Conservation (phyloP, 23 tunicate genomes). For the Halocynthia roretzi region DNA sequence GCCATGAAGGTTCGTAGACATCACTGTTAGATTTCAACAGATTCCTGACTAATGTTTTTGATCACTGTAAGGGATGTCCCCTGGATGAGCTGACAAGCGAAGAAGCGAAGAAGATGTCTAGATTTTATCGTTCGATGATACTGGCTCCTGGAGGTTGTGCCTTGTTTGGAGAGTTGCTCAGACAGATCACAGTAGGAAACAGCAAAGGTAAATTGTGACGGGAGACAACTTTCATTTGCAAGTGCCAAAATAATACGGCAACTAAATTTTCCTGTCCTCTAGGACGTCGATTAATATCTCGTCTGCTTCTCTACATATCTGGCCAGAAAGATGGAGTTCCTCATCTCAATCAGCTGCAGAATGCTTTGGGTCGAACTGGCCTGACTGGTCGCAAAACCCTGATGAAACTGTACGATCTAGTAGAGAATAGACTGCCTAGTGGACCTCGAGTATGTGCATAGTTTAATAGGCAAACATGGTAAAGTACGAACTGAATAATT, state of each 20-base stretch:
- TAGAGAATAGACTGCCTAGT: conserved; percentile 27
- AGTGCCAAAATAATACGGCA: neutral
- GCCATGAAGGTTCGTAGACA: conserved; percentile 10
- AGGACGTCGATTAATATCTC: conserved; percentile 8
- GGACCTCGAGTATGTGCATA: conserved; percentile 40
- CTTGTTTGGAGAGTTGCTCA: conserved; percentile 59
- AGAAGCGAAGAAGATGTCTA: conserved; percentile 37
- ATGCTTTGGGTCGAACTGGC: conserved; percentile 35
- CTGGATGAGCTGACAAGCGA: conserved; percentile 15
- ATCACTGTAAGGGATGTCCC: conserved; percentile 40
- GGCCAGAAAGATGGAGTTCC: conserved; percentile 48
- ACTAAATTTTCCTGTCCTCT: neutral
- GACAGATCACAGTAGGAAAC: conserved; percentile 32
- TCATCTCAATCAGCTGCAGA: conserved; percentile 35
- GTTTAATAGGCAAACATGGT: neutral
- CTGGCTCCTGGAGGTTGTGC: conserved; percentile 36
- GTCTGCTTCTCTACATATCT: conserved; percentile 38
- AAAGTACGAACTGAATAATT: neutral
- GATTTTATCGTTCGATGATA: conserved; percentile 60
- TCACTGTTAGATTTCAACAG: neutral
- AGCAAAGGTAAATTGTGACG: conserved; percentile 16
- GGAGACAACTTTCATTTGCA: neutral
- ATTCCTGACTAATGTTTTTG: neutral
- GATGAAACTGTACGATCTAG: conserved; percentile 32
- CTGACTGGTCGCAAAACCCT: conserved; percentile 36